Evolutionary conservation across 2,113 vertebrate species (phyloP).

Genomic region (Mastomys coucha): DNA sequence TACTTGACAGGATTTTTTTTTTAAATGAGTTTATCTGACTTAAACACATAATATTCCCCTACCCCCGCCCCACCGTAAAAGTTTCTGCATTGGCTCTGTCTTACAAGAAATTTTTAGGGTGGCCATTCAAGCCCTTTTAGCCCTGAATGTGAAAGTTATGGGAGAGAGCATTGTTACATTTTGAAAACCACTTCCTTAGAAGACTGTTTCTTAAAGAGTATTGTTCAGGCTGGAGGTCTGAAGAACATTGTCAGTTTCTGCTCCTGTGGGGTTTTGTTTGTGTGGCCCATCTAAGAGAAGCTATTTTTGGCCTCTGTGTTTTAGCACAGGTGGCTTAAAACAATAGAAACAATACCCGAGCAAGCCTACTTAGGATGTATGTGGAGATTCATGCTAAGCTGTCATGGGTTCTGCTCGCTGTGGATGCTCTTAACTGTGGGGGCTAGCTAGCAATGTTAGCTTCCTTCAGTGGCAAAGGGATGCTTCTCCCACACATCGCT

Average conservation of each 20-base stretch:
- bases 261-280: slow-evolving; percentile 19
- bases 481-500: neutral
- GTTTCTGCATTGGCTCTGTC: neutral
- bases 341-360: neutral
- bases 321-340: slow-evolving; percentile 41
- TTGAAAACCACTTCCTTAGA: neutral
- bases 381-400: neutral
- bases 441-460: neutral
- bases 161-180: neutral
- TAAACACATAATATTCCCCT: neutral
- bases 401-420: neutral
- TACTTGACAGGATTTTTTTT: neutral
- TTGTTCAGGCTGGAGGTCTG: slow-evolving; percentile 47
- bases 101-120: neutral
- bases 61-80: neutral
- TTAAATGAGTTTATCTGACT: slow-evolving; percentile 5
- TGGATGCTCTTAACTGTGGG: neutral
- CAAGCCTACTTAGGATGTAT: slow-evolving; percentile 22
- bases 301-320: slow-evolving; percentile 41
- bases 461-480: neutral
- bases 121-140: neutral
- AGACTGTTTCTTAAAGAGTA: slow-evolving; percentile 8
- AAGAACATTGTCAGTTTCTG: slow-evolving; percentile 46
- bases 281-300: neutral
- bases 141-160: neutral